A percentile compares a stretch with the other conserved stretches of the same genome.
Evolutionary conservation across 2,888 invertebrate genomes (phyloP).

Genomic region (Autographa pulchrina): DNA sequence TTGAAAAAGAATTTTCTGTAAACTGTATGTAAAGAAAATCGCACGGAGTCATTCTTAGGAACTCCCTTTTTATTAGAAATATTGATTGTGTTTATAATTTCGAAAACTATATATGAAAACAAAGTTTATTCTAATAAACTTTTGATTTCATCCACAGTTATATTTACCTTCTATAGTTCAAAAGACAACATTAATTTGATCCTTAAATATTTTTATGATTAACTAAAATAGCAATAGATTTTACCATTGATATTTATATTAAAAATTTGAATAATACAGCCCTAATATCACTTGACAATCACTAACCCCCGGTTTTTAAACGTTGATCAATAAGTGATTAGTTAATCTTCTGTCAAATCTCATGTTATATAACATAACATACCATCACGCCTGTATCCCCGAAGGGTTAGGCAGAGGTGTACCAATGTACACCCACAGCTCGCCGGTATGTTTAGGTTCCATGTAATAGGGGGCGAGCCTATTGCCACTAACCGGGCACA

Average conservation of each 20-base stretch:
- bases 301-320: too few relatives aligned
- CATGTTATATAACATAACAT: too few relatives aligned
- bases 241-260: not conserved
- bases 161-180: conserved; percentile 32
- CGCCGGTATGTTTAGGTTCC: too few relatives aligned
- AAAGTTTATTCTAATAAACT: not conserved
- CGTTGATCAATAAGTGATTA: too few relatives aligned
- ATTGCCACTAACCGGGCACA: too few relatives aligned
- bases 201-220: not conserved
- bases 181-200: conserved; percentile 14
- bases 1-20: conserved; percentile 12
- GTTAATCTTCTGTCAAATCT: too few relatives aligned
- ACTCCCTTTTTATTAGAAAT: conserved; percentile 57
- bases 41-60: conserved; percentile 68
- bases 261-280: not conserved
- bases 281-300: too few relatives aligned
- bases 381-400: too few relatives aligned
- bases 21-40: conserved; percentile 50
- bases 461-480: too few relatives aligned
- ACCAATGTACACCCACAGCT: too few relatives aligned
- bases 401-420: too few relatives aligned
- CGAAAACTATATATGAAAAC: conserved; percentile 20
- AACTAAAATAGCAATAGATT: not conserved
- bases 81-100: conserved; percentile 14
- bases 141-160: conserved; percentile 2